Evolutionary conservation across 2,113 vertebrate species (phyloP).

Genomic region (Gambusia holbrooki): DNA sequence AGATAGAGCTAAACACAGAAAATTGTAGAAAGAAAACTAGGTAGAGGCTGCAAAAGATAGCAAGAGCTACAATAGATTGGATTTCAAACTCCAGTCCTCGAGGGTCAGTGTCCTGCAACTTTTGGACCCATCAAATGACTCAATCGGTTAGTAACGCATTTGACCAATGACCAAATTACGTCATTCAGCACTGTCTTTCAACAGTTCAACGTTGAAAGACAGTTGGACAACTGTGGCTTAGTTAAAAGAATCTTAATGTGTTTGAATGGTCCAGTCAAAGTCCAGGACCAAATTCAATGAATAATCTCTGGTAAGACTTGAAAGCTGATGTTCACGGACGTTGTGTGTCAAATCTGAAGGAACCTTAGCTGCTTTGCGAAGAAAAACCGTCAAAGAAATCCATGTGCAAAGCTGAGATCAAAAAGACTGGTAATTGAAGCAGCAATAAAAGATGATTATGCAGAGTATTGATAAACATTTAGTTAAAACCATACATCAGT

Average conservation of each 20-base stretch:
- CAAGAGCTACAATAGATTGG: too few species aligned
- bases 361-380: background rate
- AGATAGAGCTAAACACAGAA: background rate
- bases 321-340: background rate
- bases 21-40: background rate
- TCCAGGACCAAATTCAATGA: background rate
- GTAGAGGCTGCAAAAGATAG: background rate
- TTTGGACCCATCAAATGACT: background rate
- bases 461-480: background rate
- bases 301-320: background rate
- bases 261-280: background rate
- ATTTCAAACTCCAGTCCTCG: too few species aligned
- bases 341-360: background rate
- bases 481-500: background rate
- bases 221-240: background rate
- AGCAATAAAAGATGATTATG: background rate
- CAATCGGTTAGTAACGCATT: too few species aligned
- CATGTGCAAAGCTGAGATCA: background rate
- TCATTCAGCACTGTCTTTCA: too few species aligned
- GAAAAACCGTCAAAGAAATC: background rate
- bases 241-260: background rate
- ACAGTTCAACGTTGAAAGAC: too few species aligned
- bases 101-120: too few species aligned
- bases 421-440: background rate
- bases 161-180: too few species aligned